Base-by-base conservation (phyloP, 1,140 invertebrate species). In the Cylas formicarius region DNA sequence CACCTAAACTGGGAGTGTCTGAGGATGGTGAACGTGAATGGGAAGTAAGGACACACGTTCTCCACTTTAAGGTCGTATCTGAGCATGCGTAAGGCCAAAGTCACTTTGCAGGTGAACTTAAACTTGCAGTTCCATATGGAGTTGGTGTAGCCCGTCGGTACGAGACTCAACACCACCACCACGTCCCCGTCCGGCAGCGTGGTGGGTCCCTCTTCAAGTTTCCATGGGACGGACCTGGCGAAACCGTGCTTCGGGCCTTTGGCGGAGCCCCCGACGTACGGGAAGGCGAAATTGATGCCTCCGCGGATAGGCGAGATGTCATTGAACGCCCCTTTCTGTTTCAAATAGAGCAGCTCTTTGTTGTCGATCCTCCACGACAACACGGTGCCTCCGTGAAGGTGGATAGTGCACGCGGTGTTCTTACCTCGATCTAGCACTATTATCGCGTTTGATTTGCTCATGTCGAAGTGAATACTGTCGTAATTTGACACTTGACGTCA, bases 321-420 rank as follows among this genome's bases (percentile, higher is more conserved):
- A 27, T 49, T 41, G 23, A 43, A 45, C 18, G 27, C 32, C 3
- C 45, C 22, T 45, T 38, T 34, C 28, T 31, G 22, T 42, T 53
- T n/a, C 36, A 57, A 22, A 31, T 50, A 58, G 8, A 58, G 28
- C 11, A 52, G 50, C 40, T 58, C 57, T 18, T 45, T 43, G 27
- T 58, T 56, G 11, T 48, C 34, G 14, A 56, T 46, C 26, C 57
- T 46, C 48, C 55, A 58, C 4, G 57, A 58, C 4, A 44, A 32
- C 8, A 58, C 43, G 3, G 50, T 57, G n/a, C 44, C 52, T 16
- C 57, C 57, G 23, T 57, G 49, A 3, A 58, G 41, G 35, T 57
- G 51, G 8, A 58, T 20, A 4, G 52, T 46, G 19, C 48, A 57
- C 4, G 52, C 47, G 0, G 56, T 58, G 35, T 56, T 51, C 21